A percentile compares a stretch with the other conserved stretches of the same genome.
phyloP scores from a whole-genome alignment of 2,888 invertebrate species.

The Hemistola chrysoprasaria region DNA sequence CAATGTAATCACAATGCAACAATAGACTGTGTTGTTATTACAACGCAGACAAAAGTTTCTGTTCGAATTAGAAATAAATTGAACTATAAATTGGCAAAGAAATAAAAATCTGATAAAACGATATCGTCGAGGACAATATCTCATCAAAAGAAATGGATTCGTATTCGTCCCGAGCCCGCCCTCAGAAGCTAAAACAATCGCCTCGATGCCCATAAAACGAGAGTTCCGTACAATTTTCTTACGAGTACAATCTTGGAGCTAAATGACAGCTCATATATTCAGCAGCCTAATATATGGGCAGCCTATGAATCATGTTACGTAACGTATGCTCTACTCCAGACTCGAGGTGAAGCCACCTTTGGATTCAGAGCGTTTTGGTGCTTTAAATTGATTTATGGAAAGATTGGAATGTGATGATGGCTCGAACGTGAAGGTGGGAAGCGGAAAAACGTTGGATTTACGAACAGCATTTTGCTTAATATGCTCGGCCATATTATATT shows the following conservation, averaged over 20 bases:
- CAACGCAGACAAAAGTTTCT: no score
- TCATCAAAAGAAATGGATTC: no score
- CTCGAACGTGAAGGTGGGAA: constrained; percentile 15
- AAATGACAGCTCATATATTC: constrained; percentile 33
- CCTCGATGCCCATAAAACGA: neutral
- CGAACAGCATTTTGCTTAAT: constrained; percentile 4
- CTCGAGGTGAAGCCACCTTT: constrained; percentile 18
- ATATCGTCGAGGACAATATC: neutral
- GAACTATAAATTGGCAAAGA: neutral
- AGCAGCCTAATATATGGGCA: constrained; percentile 26
- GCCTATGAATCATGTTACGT: constrained; percentile 29
- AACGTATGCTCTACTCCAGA: constrained; percentile 19
- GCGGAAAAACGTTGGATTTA: constrained; percentile 13
- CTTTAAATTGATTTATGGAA: constrained; percentile 34
- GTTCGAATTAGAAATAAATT: constrained; percentile 1
- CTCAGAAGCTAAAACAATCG: neutral
- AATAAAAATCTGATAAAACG: neutral
- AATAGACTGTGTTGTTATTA: no score
- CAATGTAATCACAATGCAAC: no score
- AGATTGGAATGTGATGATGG: constrained; percentile 30
- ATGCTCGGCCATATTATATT: neutral
- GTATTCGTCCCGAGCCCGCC: no score
- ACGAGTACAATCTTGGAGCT: constrained; percentile 20
- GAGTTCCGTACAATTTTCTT: constrained; percentile 9
- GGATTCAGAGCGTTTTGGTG: constrained; percentile 29